Conservation (phyloP, 1,140 invertebrate genomes). For the Hetaerina americana region DNA sequence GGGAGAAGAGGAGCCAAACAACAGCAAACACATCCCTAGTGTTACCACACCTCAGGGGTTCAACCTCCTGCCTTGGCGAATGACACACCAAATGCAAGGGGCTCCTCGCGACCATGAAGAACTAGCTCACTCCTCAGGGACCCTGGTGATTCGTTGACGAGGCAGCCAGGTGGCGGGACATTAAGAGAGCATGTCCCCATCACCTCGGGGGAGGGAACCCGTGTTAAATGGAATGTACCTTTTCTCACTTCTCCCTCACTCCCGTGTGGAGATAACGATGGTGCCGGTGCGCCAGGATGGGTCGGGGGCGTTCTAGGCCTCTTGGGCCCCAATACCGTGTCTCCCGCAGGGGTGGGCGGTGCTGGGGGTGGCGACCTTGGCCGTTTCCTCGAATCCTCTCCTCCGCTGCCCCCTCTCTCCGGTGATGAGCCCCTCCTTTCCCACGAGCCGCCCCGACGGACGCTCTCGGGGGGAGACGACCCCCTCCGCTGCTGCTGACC, state of each 20-base stretch:
- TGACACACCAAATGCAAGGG: neutral
- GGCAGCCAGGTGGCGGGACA: neutral
- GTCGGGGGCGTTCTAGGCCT: slow-evolving; percentile 13
- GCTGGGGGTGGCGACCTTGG: neutral
- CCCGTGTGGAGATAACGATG: slow-evolving; percentile 1
- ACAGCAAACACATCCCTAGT: too few species aligned
- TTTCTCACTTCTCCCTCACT: slow-evolving; percentile 12
- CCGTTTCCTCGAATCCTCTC: slow-evolving; percentile 1
- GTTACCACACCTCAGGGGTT: too few species aligned
- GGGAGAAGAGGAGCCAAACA: too few species aligned
- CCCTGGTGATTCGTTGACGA: neutral
- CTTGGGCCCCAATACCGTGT: neutral
- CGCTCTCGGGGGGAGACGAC: neutral
- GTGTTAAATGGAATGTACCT: slow-evolving; percentile 14
- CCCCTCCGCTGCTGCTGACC: slow-evolving; percentile 3
- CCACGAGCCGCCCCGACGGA: neutral
- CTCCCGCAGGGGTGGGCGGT: neutral
- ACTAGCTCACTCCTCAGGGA: neutral
- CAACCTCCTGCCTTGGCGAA: neutral
- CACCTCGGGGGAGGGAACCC: neutral
- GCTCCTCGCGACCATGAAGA: neutral
- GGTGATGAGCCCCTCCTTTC: neutral
- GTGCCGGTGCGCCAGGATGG: slow-evolving; percentile 11
- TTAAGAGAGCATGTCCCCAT: neutral
- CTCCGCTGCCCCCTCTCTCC: neutral